Evolutionary conservation across 2,888 invertebrate species (phyloP).

Genomic region (Melanargia galathea): DNA sequence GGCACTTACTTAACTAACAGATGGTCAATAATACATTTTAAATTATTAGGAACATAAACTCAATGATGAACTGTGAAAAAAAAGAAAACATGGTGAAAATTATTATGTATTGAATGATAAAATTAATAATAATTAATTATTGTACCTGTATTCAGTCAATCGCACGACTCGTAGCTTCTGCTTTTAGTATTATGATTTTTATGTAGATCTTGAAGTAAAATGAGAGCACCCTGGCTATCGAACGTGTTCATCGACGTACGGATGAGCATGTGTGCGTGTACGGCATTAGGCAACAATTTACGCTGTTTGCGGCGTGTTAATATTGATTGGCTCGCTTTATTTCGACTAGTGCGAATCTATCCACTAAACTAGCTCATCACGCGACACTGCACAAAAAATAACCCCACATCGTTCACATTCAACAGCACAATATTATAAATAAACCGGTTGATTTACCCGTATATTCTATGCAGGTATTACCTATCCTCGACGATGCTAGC

Average conservation of each 20-base stretch:
- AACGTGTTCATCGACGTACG: conserved; percentile 58
- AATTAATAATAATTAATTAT: no score
- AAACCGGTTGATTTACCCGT: conserved; percentile 25
- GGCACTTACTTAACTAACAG: no score
- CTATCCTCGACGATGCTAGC: conserved; percentile 36
- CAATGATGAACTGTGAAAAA: no score
- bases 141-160: background rate
- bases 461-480: conserved; percentile 22
- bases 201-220: conserved; percentile 21
- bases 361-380: conserved; percentile 63
- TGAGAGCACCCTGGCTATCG: conserved; percentile 61
- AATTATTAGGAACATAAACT: no score
- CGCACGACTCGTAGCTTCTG: background rate
- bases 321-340: conserved; percentile 83
- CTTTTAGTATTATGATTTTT: background rate
- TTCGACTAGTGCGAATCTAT: conserved; percentile 79
- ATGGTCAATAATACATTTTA: no score
- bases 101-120: no score
- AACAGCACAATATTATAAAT: conserved; percentile 24
- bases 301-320: conserved; percentile 83
- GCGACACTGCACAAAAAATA: conserved; percentile 35
- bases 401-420: conserved; percentile 18
- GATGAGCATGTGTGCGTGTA: conserved; percentile 64
- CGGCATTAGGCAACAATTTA: conserved; percentile 82
- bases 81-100: no score